phyloP scores from a whole-genome alignment of 2,888 invertebrate species.

The Deladenus siricidicola region DNA sequence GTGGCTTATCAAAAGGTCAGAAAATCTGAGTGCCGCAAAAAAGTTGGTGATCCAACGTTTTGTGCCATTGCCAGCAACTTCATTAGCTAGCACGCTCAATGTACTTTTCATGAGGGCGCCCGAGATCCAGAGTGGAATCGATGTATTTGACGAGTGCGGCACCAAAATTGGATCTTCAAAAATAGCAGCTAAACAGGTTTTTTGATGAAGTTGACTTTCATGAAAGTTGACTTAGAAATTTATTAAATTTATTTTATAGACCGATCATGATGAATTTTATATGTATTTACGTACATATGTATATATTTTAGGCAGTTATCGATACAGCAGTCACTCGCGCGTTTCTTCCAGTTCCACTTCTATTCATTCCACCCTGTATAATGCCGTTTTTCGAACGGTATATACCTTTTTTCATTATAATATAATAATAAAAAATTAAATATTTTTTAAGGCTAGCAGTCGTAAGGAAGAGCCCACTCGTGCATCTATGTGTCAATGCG shows the following conservation, averaged over 20 bases:
- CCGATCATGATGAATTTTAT: too few relatives aligned
- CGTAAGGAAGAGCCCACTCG: conserved; percentile 11
- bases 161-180: conserved; percentile 57
- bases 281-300: too few relatives aligned
- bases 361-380: conserved; percentile 43
- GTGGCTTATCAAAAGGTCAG: conserved; percentile 41
- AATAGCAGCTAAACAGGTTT: conserved; percentile 57
- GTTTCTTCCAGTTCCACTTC: conserved; percentile 45
- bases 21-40: conserved; percentile 10
- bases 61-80: conserved; percentile 46
- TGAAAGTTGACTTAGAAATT: neutral
- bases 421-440: too few relatives aligned
- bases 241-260: neutral
- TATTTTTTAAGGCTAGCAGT: conserved; percentile 22
- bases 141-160: conserved; percentile 55
- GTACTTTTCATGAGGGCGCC: conserved; percentile 56
- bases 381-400: conserved; percentile 49
- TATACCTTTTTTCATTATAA: too few relatives aligned
- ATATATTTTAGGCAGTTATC: conserved; percentile 27
- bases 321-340: conserved; percentile 49
- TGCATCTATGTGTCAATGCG: conserved; percentile 55
- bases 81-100: conserved; percentile 53
- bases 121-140: conserved; percentile 56
- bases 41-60: conserved; percentile 33
- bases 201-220: neutral